Evolutionary conservation across 2,113 vertebrate genomes (phyloP), one percentile per base, ranked within the genome.

Genomic region (Marmota monax): DNA sequence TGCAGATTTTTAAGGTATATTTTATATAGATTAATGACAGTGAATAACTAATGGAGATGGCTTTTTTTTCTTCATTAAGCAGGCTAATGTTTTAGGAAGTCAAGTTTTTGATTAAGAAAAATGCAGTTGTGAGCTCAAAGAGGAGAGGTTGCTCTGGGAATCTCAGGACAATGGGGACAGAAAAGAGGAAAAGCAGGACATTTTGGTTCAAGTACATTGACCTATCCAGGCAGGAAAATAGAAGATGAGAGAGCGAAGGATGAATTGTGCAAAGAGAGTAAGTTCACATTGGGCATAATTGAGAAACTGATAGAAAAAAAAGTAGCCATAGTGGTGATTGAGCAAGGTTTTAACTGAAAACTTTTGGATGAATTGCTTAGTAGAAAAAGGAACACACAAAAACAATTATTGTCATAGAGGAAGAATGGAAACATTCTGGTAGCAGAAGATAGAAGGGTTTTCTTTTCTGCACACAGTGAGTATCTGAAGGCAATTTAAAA

Each of bases 301-400:
- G 79, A 91, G 76, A 88, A 92, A 65, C 10, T 0, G 29, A 20
- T 45, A 48, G 51, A 8, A 27, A 73, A 18, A 48, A 48, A 3
- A 29, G n/a, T 16, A 51, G 61, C 37, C 58, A 42, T 1, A 34
- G 9, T 34, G 17, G 65, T 69, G 29, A 65, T 1, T 2, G 27
- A 91, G 73, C 48, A 16, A 22, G 61, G 77, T 67, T 92, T 53
- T 84, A 78, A 79, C 56, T 79, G 22, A 13, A 80, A 76, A 17
- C 53, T 77, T 92, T 84, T 83, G 48, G 84, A 56, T 78, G 90
- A 88, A 42, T 88, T 85, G 48, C 95, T 89, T 78, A 42, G 63
- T 58, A 37, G 48, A 73, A 25, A 85, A 22, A 82, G 29, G 45
- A 74, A 34, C 67, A 58, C 29, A 0, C 23, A 63, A 6, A 53